phyloP scores from a whole-genome alignment of 2,888 invertebrate species.

The Watsonalla cultraria region DNA sequence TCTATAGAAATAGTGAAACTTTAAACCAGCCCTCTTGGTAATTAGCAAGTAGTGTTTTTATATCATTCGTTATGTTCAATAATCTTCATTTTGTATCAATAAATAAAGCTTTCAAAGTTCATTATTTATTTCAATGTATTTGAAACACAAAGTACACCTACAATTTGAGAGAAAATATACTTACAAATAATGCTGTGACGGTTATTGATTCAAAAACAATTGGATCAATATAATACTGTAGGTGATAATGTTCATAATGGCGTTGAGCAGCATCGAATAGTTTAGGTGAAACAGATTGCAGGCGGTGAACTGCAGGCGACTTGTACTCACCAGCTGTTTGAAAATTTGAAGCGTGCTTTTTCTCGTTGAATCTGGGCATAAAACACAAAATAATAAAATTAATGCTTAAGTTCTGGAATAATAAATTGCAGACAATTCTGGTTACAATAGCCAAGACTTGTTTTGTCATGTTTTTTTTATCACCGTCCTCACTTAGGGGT shows the following conservation, averaged over 20 bases:
- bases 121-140: too few species aligned
- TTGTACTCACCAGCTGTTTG: slow-evolving; percentile 39
- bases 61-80: too few species aligned
- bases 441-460: too few species aligned
- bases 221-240: slow-evolving; percentile 57
- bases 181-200: background rate
- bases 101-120: too few species aligned
- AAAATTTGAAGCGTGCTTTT: slow-evolving; percentile 40
- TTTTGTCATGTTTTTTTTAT: too few species aligned
- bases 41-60: too few species aligned
- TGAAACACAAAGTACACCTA: too few species aligned
- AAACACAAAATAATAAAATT: background rate
- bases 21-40: too few species aligned
- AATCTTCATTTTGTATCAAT: too few species aligned
- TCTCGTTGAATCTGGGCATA: slow-evolving; percentile 35
- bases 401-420: background rate
- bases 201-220: slow-evolving; percentile 24
- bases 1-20: too few species aligned
- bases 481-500: too few species aligned
- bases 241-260: slow-evolving; percentile 49
- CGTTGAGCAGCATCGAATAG: slow-evolving; percentile 45
- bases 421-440: too few species aligned
- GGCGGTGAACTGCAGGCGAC: slow-evolving; percentile 43
- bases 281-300: slow-evolving; percentile 43
- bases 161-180: slow-evolving; percentile 8